These are phyloP conservation scores for Phoenicopterus ruber DNA, from an alignment of 2,113 vertebrate species.

Conservation along the genomic window DNA sequence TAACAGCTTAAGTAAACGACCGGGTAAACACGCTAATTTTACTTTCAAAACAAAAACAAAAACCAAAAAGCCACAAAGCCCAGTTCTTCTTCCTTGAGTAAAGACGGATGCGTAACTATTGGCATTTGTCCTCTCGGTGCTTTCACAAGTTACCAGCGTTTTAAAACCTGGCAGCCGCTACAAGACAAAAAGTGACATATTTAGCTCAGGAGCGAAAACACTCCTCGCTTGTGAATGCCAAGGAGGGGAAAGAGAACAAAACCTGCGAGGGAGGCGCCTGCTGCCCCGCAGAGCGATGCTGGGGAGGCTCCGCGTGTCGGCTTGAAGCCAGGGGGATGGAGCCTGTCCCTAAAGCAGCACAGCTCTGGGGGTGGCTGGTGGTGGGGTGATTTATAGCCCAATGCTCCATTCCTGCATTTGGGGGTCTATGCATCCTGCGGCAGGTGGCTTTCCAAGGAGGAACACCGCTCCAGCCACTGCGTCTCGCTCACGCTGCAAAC, in stretches of 20 bases:
- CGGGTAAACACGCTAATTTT: background rate
- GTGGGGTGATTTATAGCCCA: background rate
- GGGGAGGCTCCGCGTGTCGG: fast-evolving
- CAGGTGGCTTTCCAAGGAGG: background rate
- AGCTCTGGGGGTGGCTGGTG: background rate
- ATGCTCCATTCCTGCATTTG: background rate
- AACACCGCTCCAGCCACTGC: background rate
- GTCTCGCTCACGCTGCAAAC: background rate
- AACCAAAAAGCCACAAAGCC: background rate
- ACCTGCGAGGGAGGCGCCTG: background rate
- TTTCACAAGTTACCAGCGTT: background rate
- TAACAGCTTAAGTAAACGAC: background rate
- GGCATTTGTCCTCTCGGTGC: background rate
- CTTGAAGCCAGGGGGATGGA: fast-evolving
- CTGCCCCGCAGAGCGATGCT: background rate
- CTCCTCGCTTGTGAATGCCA: background rate
- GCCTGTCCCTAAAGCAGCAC: background rate
- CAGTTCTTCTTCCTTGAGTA: background rate
- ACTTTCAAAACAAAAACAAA: constrained; percentile 10
- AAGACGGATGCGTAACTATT: background rate
- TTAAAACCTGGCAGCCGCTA: background rate
- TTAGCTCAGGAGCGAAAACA: background rate
- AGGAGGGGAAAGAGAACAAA: background rate
- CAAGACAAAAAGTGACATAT: background rate
- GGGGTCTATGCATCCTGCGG: background rate